Base-by-base conservation (phyloP, 2,113 vertebrate genomes). In the Diphyllodes magnificus region DNA sequence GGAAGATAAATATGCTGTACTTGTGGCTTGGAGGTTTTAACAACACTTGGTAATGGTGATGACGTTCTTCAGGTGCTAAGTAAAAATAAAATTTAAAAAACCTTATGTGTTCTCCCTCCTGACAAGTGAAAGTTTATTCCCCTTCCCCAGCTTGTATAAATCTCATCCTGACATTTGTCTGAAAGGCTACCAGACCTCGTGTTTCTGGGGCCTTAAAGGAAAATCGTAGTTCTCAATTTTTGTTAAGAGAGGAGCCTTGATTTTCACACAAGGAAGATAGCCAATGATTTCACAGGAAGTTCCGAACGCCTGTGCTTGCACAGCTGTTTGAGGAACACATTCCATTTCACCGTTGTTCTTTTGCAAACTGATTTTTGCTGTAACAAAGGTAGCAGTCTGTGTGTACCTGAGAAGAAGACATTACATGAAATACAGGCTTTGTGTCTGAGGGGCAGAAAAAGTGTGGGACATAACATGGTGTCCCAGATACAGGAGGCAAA, bases 151-250 rank as follows among this genome's bases (percentile, higher is more conserved):
- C 13, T 77, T 81, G 60, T 88, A 50, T 78, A 94, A 95, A 88
- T 93, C 77, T 61, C 10, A 54, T 45, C 14, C 57, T 92, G 78
- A 31, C 11, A 54, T 96, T 92, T 90, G 61, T 82, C 80, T 91
- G 80, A 90, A 84, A 75, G 45, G 40, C 85, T 71, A 9, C 89
- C 71, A 70, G 42, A 76, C 28, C 51, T 68, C 40, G 51, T 73
- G 31, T 91, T 95, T 94, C 79, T 54, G 49, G 76, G 51, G 6
- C 63, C 51, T 94, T 82, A 92, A 83, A 88, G 86, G 60, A 92
- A 96, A 93, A 86, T 31, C 68, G 6, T 57, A 54, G 10, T n/a
- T 28, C 11, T 73, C 30, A 77, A 2, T 27, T 76, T 91, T 64
- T 79, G 5, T 44, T 47, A 16, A 42, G n/a, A 59, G 33, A 33